Conservation (phyloP, 2,888 invertebrate species). For the Adelognathus sp. region DNA sequence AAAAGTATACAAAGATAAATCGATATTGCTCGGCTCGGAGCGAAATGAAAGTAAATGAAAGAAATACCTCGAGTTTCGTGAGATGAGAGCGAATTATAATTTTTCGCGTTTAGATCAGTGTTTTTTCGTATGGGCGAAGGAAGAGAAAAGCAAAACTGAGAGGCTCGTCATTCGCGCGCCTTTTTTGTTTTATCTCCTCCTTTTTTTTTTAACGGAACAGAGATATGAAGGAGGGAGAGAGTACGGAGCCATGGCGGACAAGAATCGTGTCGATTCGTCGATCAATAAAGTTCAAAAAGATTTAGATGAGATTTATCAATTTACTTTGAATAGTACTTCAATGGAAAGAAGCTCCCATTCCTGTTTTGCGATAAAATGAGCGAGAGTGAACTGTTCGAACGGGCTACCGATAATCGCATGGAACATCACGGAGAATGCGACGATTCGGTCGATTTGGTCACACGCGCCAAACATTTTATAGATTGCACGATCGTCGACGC, state of each 20-base stretch:
- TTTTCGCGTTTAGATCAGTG: neutral
- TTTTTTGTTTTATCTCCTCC: constrained; percentile 32
- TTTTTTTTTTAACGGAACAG: constrained; percentile 57
- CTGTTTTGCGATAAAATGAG: neutral
- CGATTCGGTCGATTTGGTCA: neutral
- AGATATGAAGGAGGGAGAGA: constrained; percentile 35
- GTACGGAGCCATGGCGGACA: constrained; percentile 58
- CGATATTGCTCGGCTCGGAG: neutral
- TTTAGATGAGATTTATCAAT: constrained; percentile 34
- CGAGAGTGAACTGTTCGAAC: neutral
- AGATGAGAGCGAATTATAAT: neutral
- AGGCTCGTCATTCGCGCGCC: constrained; percentile 31
- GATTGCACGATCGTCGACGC: constrained; percentile 39
- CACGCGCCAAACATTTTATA: constrained; percentile 41
- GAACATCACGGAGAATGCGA: neutral
- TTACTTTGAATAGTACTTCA: neutral
- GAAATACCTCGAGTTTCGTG: neutral
- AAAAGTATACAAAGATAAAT: neutral
- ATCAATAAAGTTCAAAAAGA: constrained; percentile 53
- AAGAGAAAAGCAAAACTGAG: constrained; percentile 14
- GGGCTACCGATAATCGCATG: neutral
- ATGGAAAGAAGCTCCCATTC: neutral
- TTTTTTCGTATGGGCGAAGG: neutral
- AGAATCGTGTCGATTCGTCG: constrained; percentile 49
- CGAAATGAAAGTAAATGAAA: neutral